Evolutionary conservation across 2,888 invertebrate species (phyloP), one percentile per base, ranked within the genome.

Genomic region (Beris chalybata): DNA sequence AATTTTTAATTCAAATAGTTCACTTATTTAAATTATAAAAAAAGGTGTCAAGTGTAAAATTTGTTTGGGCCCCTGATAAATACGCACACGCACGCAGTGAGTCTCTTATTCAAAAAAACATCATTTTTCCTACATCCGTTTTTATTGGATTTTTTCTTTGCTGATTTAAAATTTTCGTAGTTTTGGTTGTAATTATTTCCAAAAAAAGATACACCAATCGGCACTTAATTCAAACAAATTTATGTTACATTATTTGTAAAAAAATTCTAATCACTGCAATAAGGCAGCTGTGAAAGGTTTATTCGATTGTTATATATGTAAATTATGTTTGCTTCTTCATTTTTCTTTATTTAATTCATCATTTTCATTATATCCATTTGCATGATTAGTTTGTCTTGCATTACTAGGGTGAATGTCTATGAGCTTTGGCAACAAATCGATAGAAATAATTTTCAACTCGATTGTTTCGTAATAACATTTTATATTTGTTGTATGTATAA

Each of bases 11-110:
- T 7, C 1, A 38, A 38, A 38, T 38, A 7, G 38, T 38, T 5
- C 5, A 38, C 9, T 38, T 38, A 38, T 38, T 4, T 9, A 38
- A 38, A 38, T 7, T 38, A 7, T 38, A 38, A 38, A 38, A 38
- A 22, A 22, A 38, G 3, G 38, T 38, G 38, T 38, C 38, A 38
- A 48, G 15, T 48, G n/a, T 44, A 56, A 56, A 56, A 11, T 53
- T 38, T 61, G 31, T 43, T 75, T 79, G 80, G 80, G 78, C 78
- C 69, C 77, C 76, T 74, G 76, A 73, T 74, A 76, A 75, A 75
- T 74, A 74, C 79, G 81, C 81, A 81, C 78, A 79, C 81, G 81
- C 81, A 81, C 81, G 79, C 81, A 81, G 81, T 81, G 81, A 81
- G 81, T 79, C 77, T 76, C 38, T 58, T 54, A 50, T 64, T 45